A percentile compares a stretch with the other conserved stretches of the same genome.
Conservation (phyloP, 2,888 invertebrate species). For the Dolichomitus sp. region DNA sequence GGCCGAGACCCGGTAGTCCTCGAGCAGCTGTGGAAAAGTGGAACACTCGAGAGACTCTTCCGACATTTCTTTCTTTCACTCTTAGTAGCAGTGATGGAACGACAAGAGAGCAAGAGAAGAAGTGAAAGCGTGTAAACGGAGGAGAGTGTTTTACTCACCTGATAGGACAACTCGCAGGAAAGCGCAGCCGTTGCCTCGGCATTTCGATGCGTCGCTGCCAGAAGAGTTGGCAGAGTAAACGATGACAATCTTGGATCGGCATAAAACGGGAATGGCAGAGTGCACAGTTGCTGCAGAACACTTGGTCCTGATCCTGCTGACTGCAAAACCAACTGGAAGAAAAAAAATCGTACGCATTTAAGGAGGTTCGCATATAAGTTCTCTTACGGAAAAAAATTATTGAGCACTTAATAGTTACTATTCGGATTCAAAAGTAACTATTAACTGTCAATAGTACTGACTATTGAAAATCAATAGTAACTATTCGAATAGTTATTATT, state of each 20-base stretch:
- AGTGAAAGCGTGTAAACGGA: neutral
- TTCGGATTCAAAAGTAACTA: too few species aligned
- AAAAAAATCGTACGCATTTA: conserved; percentile 52
- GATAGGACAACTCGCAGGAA: conserved; percentile 90
- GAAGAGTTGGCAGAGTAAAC: conserved; percentile 93
- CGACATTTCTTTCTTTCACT: neutral
- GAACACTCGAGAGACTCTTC: conserved; percentile 53
- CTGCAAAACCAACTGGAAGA: conserved; percentile 90
- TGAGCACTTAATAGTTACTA: too few species aligned
- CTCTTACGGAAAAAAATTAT: too few species aligned
- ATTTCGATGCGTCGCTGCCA: conserved; percentile 90
- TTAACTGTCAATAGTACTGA: too few species aligned
- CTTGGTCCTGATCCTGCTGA: conserved; percentile 91
- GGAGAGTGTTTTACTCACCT: conserved; percentile 85
- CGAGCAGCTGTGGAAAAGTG: conserved; percentile 87
- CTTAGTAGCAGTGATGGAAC: neutral
- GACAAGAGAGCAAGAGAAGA: neutral
- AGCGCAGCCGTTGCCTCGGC: conserved; percentile 91
- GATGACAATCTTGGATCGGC: conserved; percentile 91
- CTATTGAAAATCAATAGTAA: too few species aligned
- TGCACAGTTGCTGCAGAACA: conserved; percentile 94
- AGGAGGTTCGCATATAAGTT: too few species aligned
- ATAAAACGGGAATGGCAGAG: conserved; percentile 95
- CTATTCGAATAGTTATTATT: too few species aligned
- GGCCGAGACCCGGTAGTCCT: conserved; percentile 88